These are phyloP conservation scores for Drosophila picticornis DNA, from an alignment of 2,888 invertebrate species.

Conservation along the genomic window DNA sequence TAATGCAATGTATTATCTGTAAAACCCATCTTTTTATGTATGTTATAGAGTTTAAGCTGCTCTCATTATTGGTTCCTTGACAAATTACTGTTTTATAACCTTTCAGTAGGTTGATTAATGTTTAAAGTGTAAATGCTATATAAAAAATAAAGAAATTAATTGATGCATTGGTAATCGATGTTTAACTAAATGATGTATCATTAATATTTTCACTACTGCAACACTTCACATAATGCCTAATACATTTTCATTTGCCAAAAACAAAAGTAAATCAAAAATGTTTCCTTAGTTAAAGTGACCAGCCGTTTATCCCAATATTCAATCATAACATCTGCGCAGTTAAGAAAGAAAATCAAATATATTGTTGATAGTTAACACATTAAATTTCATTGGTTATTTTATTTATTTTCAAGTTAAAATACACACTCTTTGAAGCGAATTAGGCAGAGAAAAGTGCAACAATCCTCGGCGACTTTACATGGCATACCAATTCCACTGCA, in stretches of 20 bases:
- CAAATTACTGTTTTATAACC: no score
- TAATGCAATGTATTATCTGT: no score
- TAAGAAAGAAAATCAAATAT: background rate
- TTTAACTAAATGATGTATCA: background rate
- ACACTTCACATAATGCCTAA: background rate
- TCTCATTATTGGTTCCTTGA: no score
- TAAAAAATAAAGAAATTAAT: background rate
- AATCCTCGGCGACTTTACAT: constrained; percentile 15
- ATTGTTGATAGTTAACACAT: background rate
- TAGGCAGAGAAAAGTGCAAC: constrained; percentile 16
- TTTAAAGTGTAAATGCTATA: no score
- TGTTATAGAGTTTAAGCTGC: no score
- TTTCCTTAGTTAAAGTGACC: background rate
- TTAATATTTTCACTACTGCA: background rate
- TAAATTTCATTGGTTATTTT: background rate
- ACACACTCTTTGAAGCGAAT: constrained; percentile 14
- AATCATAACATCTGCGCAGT: background rate
- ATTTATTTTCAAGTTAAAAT: background rate
- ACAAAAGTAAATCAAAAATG: background rate
- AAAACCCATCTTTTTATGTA: no score
- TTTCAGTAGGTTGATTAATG: no score
- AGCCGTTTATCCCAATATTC: background rate
- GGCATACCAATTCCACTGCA: constrained; percentile 13
- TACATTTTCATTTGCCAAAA: background rate
- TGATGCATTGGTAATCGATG: background rate